phyloP scores from a whole-genome alignment of 2,888 invertebrate species.

The Mythimna vitellina region DNA sequence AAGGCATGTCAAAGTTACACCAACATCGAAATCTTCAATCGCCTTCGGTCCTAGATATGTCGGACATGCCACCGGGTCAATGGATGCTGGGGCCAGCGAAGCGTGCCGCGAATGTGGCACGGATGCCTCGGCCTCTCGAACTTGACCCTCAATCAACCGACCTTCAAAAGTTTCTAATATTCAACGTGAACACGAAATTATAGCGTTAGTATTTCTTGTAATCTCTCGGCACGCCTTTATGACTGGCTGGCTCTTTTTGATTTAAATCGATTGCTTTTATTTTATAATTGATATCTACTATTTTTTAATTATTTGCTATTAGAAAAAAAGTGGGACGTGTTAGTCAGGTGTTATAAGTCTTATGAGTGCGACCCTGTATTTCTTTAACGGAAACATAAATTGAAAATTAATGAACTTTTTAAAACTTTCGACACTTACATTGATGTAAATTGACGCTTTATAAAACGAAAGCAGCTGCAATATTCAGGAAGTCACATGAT shows the following conservation, averaged over 20 bases:
- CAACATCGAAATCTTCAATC: constrained; percentile 12
- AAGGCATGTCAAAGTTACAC: background rate
- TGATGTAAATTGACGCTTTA: background rate
- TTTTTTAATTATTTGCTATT: constrained; percentile 28
- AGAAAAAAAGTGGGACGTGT: constrained; percentile 38
- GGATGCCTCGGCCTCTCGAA: constrained; percentile 73
- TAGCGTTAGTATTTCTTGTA: constrained; percentile 39
- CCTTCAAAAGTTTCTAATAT: constrained; percentile 61
- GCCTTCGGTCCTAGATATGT: constrained; percentile 58
- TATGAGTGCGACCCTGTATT: constrained; percentile 19
- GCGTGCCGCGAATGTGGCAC: constrained; percentile 71
- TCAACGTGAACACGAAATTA: constrained; percentile 51
- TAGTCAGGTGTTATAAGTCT: constrained; percentile 11
- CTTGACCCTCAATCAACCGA: constrained; percentile 72
- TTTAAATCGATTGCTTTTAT: constrained; percentile 38
- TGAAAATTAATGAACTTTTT: constrained; percentile 5
- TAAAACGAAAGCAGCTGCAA: constrained; percentile 32
- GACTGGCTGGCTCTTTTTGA: constrained; percentile 17
- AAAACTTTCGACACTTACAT: constrained; percentile 28
- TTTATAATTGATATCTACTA: constrained; percentile 26
- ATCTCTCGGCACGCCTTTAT: constrained; percentile 48
- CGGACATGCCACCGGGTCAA: constrained; percentile 72
- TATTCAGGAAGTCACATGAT: constrained; percentile 32
- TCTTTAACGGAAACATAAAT: constrained; percentile 30
- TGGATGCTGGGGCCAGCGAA: constrained; percentile 77